Conservation (phyloP, 2,888 invertebrate genomes). For the Epiblema foenella region DNA sequence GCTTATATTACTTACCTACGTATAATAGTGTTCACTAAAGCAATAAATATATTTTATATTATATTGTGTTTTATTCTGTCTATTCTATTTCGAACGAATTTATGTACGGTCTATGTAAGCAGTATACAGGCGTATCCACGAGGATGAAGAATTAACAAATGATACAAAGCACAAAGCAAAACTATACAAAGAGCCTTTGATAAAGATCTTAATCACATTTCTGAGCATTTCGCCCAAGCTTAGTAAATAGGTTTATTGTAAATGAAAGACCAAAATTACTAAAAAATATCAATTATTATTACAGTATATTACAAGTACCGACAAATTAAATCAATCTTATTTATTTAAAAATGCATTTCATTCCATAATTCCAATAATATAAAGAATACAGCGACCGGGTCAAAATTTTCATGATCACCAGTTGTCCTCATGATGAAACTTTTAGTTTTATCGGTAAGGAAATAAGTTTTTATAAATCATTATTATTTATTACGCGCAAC, state of each 20-base stretch:
- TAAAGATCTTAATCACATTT: too few species aligned
- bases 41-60: constrained; percentile 33
- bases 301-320: constrained; percentile 54
- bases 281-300: constrained; percentile 54
- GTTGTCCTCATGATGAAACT: neutral
- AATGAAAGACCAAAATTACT: constrained; percentile 58
- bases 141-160: too few species aligned
- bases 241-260: constrained; percentile 8
- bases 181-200: too few species aligned
- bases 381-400: constrained; percentile 20
- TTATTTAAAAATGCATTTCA: constrained; percentile 49
- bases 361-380: constrained; percentile 38
- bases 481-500: too few species aligned
- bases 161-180: too few species aligned
- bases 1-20: constrained; percentile 5
- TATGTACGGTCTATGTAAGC: too few species aligned
- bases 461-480: too few species aligned
- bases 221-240: too few species aligned
- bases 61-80: neutral
- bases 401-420: neutral
- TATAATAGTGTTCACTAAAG: constrained; percentile 25
- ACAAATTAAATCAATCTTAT: constrained; percentile 57
- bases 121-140: too few species aligned
- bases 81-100: neutral
- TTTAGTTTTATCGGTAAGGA: neutral